Evolutionary conservation across 1,140 invertebrate genomes (phyloP).

Genomic region (Drosophila kurseongensis): DNA sequence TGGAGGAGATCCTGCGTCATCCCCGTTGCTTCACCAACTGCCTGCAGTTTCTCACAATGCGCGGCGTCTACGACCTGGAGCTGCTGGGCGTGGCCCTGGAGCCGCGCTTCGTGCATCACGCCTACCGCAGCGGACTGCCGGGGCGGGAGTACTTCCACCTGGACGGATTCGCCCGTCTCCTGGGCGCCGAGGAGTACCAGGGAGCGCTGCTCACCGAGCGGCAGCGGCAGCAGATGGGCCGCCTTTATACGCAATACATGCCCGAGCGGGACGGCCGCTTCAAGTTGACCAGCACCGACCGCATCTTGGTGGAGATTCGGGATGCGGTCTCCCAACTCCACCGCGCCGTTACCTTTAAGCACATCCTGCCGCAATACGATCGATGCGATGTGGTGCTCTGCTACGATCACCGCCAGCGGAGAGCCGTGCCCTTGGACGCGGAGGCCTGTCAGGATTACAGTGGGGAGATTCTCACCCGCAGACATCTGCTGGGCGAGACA

Average conservation of each 20-base stretch:
- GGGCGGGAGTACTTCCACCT: conserved; percentile 86
- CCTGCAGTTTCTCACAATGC: conserved; percentile 85
- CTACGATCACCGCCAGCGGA: conserved; percentile 61
- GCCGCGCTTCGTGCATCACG: conserved; percentile 81
- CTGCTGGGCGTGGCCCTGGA: conserved; percentile 85
- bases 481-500: conserved; percentile 80
- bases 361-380: conserved; percentile 87
- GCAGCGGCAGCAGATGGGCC: conserved; percentile 81
- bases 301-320: conserved; percentile 85
- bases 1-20: conserved; percentile 85
- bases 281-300: conserved; percentile 83
- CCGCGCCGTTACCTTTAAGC: conserved; percentile 66
- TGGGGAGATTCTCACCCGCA: conserved; percentile 58
- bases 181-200: conserved; percentile 84
- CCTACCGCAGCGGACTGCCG: conserved; percentile 71
- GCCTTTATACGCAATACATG: conserved; percentile 84
- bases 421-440: conserved; percentile 24
- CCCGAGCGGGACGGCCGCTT: conserved; percentile 84
- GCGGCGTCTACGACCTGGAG: conserved; percentile 85
- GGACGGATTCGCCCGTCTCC: conserved; percentile 85
- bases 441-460: conserved; percentile 63
- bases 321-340: conserved; percentile 68
- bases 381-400: conserved; percentile 83
- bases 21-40: conserved; percentile 83
- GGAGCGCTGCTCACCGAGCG: conserved; percentile 85